Base-by-base conservation (phyloP, 2,113 vertebrate species). In the Podilymbus podiceps region DNA sequence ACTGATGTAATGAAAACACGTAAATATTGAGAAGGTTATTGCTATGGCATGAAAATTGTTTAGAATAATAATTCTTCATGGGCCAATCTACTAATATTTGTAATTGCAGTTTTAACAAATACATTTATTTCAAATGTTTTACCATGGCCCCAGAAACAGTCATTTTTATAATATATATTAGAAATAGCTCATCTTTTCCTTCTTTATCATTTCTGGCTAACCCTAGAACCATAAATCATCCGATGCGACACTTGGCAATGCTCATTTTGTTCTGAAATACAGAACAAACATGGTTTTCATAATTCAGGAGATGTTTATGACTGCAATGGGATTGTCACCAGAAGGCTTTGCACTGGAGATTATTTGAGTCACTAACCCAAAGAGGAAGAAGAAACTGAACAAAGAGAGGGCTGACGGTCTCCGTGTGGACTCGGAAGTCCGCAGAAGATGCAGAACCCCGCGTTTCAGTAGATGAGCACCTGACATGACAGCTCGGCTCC, bases 231-330 rank as follows among this genome's bases (percentile, higher is more conserved):
- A 47, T 8, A 1, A 16, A 71, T 64, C 59, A 55, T 2, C 50
- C 1, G 6, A 12, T 3, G 59, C 1, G 2, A 74, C 27, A 15
- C 8, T 3, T 13, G 47, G 87, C 84, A 62, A 23, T 2, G 12
- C 73, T 53, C 38, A 15, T 15, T 49, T 38, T 49, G 23, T 15
- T 46, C 89, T 38, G 40, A 74, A 74, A 62, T 2, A 55, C 12
- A 13, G 40, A 59, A 53, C 12, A 6, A 60, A 33, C 8, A 3
- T 2, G 22, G 40, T 9, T 49, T 50, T 25, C n/a, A 16, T 4
- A 27, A 68, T 2, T 9, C 4, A 69, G 20, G 72, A 67, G 67
- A n/a, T 6, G 64, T 17, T 22, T 67, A 18, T 5, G 64, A 22
- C 50, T 35, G 55, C 20, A 50, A 13, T 3, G 40, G 53, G 49